Percentiles rank a stretch among this genome's conserved stretches.
phyloP scores from a whole-genome alignment of 2,888 invertebrate genomes.

The Dioctria rufipes region DNA sequence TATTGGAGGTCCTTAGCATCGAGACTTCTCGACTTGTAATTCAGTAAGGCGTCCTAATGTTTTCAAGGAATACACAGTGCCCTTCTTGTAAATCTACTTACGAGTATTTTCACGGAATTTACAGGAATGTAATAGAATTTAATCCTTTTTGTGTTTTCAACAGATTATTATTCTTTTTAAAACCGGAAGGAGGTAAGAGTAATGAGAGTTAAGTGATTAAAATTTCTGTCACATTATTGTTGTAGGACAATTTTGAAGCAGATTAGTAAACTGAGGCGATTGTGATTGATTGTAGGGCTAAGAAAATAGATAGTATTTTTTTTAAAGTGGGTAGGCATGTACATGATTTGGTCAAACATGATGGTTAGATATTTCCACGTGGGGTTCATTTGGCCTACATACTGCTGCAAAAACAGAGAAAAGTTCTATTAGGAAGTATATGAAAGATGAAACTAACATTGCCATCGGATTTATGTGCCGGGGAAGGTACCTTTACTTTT shows the following conservation, averaged over 20 bases:
- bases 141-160: constrained; percentile 22
- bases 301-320: too few species aligned
- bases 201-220: constrained; percentile 24
- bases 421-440: too few species aligned
- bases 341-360: too few species aligned
- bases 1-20: constrained; percentile 19
- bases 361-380: too few species aligned
- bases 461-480: too few species aligned
- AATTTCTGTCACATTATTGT: constrained; percentile 1
- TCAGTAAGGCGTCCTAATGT: not conserved
- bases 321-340: too few species aligned
- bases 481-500: too few species aligned
- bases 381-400: too few species aligned
- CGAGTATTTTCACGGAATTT: not conserved
- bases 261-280: not conserved
- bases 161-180: not conserved
- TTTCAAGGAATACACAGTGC: not conserved
- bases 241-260: not conserved
- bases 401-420: too few species aligned
- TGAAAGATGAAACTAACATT: too few species aligned
- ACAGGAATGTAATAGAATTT: constrained; percentile 11
- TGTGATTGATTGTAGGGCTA: not conserved
- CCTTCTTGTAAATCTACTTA: not conserved
- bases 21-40: not conserved
- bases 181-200: not conserved